Conservation (phyloP, 1,140 invertebrate species). For the Panulirus ornatus region DNA sequence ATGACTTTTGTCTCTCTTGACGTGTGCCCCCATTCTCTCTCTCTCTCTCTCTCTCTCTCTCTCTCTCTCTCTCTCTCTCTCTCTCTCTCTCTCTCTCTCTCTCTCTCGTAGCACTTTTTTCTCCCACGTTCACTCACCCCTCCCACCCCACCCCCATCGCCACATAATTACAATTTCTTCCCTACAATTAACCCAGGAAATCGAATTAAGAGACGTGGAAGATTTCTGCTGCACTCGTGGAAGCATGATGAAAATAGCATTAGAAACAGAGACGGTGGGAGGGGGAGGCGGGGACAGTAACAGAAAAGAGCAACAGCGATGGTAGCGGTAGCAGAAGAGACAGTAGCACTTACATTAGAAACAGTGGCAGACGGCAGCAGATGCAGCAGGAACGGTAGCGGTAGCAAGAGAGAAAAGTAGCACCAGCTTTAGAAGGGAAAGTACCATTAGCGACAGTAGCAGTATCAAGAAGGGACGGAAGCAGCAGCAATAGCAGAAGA, state of each 20-base stretch:
- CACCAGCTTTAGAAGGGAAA: no score
- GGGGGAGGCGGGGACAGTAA: not conserved
- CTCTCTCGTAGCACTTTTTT: not conserved
- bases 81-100: not conserved
- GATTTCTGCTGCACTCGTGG: not conserved
- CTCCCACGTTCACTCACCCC: not conserved
- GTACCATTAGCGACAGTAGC: no score
- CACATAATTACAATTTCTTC: slow-evolving; percentile 32
- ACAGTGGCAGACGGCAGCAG: not conserved
- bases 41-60: not conserved
- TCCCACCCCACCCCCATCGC: not conserved
- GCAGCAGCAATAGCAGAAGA: no score
- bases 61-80: not conserved
- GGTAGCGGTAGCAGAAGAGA: not conserved
- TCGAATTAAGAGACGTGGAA: slow-evolving; percentile 11
- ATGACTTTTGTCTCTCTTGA: not conserved
- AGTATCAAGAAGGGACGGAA: no score
- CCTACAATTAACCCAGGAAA: slow-evolving; percentile 6
- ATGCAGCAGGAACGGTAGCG: not conserved
- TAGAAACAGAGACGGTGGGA: no score
- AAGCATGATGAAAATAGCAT: not conserved
- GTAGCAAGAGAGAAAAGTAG: no score
- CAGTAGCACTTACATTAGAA: not conserved
- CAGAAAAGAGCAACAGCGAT: not conserved
- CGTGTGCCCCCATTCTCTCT: not conserved